Base-by-base conservation (phyloP, 2,888 invertebrate genomes). In the Cistogaster globosa region DNA sequence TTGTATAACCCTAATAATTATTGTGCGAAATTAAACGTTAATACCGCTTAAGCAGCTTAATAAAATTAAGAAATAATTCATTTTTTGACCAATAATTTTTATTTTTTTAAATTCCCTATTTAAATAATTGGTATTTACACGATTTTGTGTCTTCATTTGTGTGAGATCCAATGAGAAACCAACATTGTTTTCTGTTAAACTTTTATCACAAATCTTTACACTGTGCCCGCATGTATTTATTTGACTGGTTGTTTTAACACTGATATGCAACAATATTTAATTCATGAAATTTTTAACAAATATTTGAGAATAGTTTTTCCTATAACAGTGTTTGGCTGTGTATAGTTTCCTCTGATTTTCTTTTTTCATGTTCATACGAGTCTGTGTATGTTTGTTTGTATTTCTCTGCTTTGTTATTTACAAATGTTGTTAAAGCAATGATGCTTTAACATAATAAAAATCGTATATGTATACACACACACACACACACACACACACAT, bases 241-340 rank as follows among this genome's bases (percentile, higher is more conserved):
- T 48, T 83, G 68, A 38, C 26, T 60, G 36, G 36, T 51, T 55
- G 26, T 62, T 79, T 79, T 71, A 45, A 26, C 42, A 38, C 22
- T n/a, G 42, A 72, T 71, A 55, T 68, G 55, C 69, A 78, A 65
- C 69, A 81, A 74, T 82, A 85, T 85, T 82, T 85, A 85, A 85
- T 82, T 81, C 81, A 85, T 85, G 74, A 57, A 81, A 69, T 71
- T 85, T 85, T 76, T 67, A 79, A 82, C 85, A 85, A 82, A 85
- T 85, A 82, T 82, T 85, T 85, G 82, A 67, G 82, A 20, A 82
- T 69, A 77, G 67, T 68, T 71, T 60, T 58, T 51, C 11, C 26
- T 51, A 65, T 26, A 72, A 65, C 14, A 72, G 51, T 58, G 51
- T 77, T 57, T 72, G 48, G 26, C 26, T 57, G 22, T 57, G 45